Evolutionary conservation across 1,140 invertebrate species (phyloP), one percentile per base, ranked within the genome.

Genomic region (Ephestia elutella): DNA sequence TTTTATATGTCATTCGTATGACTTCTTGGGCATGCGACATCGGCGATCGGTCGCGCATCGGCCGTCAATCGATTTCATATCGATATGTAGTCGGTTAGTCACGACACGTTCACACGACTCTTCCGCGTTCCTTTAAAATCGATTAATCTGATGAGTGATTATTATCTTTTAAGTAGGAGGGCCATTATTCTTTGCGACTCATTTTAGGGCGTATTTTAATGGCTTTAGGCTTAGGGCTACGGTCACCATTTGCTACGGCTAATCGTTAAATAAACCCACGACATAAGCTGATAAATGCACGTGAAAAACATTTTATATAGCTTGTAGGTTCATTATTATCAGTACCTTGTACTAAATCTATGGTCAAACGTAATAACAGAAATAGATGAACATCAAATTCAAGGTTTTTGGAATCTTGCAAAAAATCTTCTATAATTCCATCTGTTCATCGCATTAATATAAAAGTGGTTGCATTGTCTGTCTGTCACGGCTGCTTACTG

Each of bases 401-500:
- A 28, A 28, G 3, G 8, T 28, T 28, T 28, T 28, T 28, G 25
- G 8, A 44, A 17, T 10, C 2, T 44, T 17, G 38, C n/a, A 17
- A n/a, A 44, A 44, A 44, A 3, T 10, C 38, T 15, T 15, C 38
- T 11, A 44, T 44, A 44, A 44, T 44, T 44, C 10, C 38, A n/a
- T 44, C 38, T 44, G 38, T 44, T 44, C 38, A 44, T 44, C 38
- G 38, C 38, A 44, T 44, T 15, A 44, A 44, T 44, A 44, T 44
- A 44, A 44, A 44, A 44, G 38, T 17, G 2, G 38, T 44, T 44
- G 38, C 38, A 44, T 44, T 44, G 38, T 44, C 15, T 17, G 38
- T 44, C 38, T 44, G 38, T 44, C 38, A 44, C 38, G 38, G 13
- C 38, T 44, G 38, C n/a, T 44, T 44, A 44, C 38, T 44, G 38